Evolutionary conservation across 2,888 invertebrate genomes (phyloP).

Genomic region (Himalopsyche kuldschensis): DNA sequence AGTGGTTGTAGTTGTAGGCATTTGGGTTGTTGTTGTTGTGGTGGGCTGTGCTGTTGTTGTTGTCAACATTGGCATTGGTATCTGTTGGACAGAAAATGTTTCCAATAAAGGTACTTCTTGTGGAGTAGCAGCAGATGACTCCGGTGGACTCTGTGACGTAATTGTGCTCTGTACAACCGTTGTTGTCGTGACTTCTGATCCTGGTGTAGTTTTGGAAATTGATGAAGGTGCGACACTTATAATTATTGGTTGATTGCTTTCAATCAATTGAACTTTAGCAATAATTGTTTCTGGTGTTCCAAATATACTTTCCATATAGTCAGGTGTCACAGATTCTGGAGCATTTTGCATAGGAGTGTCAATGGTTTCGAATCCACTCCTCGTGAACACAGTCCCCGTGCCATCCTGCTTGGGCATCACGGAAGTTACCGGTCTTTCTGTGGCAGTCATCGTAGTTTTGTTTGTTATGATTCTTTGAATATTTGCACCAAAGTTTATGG

Average conservation of each 20-base stretch:
- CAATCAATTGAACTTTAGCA: background rate
- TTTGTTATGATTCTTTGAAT: constrained; percentile 48
- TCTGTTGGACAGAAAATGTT: constrained; percentile 8
- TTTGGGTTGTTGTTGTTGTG: constrained; percentile 41
- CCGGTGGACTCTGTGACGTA: constrained; percentile 42
- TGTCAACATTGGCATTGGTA: background rate
- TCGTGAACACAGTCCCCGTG: background rate
- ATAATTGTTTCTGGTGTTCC: background rate
- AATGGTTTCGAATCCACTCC: background rate
- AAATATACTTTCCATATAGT: background rate
- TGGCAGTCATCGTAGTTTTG: constrained; percentile 38
- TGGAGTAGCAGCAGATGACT: constrained; percentile 7
- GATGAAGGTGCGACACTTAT: constrained; percentile 13
- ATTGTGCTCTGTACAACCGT: constrained; percentile 38
- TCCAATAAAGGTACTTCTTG: background rate
- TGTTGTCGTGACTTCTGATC: constrained; percentile 34
- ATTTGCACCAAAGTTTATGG: constrained; percentile 46
- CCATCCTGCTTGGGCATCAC: background rate
- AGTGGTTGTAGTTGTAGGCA: constrained; percentile 42
- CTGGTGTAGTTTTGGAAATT: constrained; percentile 20
- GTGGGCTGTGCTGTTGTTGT: constrained; percentile 32
- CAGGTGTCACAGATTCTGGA: background rate
- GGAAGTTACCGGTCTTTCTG: background rate
- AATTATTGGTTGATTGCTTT: constrained; percentile 11
- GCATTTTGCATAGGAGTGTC: background rate